Conservation (phyloP, 2,888 invertebrate species). For the Bombylius discolor region DNA sequence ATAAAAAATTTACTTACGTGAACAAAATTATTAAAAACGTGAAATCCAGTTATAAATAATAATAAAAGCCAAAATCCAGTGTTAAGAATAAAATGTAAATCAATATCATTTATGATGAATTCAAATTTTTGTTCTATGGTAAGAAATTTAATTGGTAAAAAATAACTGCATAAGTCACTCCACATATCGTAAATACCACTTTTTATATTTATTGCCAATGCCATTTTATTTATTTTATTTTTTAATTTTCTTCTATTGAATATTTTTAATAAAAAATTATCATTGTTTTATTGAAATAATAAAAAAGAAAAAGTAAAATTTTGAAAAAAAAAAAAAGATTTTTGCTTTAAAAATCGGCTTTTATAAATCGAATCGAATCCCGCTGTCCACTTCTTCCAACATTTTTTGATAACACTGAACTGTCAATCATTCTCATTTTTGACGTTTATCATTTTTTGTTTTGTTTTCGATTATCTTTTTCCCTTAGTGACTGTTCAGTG, state of each 20-base stretch:
- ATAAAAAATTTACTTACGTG: conserved; percentile 22
- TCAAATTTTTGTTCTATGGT: conserved; percentile 29
- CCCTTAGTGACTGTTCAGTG: too few relatives aligned
- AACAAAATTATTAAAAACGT: conserved; percentile 29
- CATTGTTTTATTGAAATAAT: too few relatives aligned
- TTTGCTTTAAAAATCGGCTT: too few relatives aligned
- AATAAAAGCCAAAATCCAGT: conserved; percentile 34
- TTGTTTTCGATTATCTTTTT: too few relatives aligned
- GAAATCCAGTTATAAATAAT: conserved; percentile 26
- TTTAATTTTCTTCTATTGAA: neutral
- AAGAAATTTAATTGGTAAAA: conserved; percentile 31
- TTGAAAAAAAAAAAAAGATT: too few relatives aligned
- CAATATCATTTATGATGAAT: conserved; percentile 29
- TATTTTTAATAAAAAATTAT: neutral
- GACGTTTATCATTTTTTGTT: too few relatives aligned
- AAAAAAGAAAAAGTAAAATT: too few relatives aligned
- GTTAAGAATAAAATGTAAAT: conserved; percentile 31
- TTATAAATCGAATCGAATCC: too few relatives aligned
- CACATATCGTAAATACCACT: conserved; percentile 29
- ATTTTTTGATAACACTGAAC: too few relatives aligned
- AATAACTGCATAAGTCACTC: conserved; percentile 33
- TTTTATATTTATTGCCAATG: conserved; percentile 25
- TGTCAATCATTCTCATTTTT: too few relatives aligned
- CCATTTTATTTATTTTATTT: neutral
- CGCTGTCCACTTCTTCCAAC: too few relatives aligned